These are phyloP conservation scores for Dinocampus coccinellae DNA, from an alignment of 2,888 invertebrate species.

Conservation along the genomic window DNA sequence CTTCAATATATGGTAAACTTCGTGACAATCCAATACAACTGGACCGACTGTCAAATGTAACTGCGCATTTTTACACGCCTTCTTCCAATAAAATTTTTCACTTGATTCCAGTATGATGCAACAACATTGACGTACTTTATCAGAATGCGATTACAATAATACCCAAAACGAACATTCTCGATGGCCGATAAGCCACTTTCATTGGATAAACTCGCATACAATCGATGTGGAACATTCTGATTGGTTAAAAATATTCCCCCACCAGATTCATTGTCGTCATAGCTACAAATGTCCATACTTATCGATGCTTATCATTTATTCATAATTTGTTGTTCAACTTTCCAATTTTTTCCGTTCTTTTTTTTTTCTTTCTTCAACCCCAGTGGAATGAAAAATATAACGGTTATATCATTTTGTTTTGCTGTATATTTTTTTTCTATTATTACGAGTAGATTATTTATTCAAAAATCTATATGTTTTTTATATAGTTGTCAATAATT, in stretches of 20 bases:
- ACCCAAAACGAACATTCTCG: conserved; percentile 21
- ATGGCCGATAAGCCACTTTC: background rate
- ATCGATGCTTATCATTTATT: conserved; percentile 35
- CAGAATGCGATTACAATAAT: conserved; percentile 11
- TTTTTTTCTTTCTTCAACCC: background rate
- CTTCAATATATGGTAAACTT: background rate
- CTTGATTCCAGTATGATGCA: conserved; percentile 29
- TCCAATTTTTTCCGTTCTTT: background rate
- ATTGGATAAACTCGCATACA: background rate
- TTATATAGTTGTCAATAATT: too few relatives aligned
- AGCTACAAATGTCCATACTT: conserved; percentile 16
- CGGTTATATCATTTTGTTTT: background rate
- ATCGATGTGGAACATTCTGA: conserved; percentile 15
- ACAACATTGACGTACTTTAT: conserved; percentile 26
- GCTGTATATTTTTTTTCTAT: background rate
- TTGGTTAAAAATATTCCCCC: conserved; percentile 1
- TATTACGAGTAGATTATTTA: too few relatives aligned
- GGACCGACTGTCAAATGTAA: conserved; percentile 16
- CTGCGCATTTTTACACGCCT: background rate
- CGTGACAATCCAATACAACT: conserved; percentile 13
- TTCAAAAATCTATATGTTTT: too few relatives aligned
- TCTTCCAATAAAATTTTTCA: background rate
- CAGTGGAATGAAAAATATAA: background rate
- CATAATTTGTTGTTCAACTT: conserved; percentile 37
- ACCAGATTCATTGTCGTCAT: conserved; percentile 21